phyloP scores from a whole-genome alignment of 1,140 invertebrate genomes.

The Panagrolaimus sp. region DNA sequence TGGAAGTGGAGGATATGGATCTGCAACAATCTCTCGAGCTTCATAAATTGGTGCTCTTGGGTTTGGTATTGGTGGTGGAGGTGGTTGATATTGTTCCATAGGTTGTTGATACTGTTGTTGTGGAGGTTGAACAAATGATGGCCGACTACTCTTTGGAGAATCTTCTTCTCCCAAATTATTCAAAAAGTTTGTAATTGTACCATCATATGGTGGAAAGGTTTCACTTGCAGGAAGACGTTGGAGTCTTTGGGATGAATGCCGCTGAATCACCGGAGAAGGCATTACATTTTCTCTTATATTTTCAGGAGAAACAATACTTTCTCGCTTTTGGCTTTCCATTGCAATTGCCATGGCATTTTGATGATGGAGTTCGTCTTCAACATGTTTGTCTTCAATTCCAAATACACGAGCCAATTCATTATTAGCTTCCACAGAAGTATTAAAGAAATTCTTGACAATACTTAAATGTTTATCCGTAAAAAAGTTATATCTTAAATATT shows the following conservation, averaged over 20 bases:
- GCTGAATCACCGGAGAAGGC: neutral
- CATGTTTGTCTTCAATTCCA: no score
- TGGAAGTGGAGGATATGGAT: no score
- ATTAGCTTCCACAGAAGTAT: neutral
- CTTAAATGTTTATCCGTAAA: conserved; percentile 5
- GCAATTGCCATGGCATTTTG: no score
- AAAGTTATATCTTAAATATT: neutral
- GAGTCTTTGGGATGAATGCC: neutral
- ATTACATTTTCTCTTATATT: neutral
- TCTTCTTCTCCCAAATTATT: neutral
- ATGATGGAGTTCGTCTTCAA: no score
- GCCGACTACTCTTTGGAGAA: no score
- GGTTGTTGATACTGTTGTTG: no score
- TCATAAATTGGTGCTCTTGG: no score
- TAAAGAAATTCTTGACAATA: neutral
- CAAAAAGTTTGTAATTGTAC: conserved; percentile 6
- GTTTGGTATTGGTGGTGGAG: neutral
- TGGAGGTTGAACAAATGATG: no score
- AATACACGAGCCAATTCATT: neutral
- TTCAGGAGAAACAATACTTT: no score
- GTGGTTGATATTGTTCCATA: neutral
- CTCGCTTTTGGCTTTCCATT: no score
- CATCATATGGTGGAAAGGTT: neutral
- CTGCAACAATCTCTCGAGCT: no score
- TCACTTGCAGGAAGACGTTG: neutral